Evolutionary conservation across 2,888 invertebrate species (phyloP).

Genomic region (Drosophila stalkeri): DNA sequence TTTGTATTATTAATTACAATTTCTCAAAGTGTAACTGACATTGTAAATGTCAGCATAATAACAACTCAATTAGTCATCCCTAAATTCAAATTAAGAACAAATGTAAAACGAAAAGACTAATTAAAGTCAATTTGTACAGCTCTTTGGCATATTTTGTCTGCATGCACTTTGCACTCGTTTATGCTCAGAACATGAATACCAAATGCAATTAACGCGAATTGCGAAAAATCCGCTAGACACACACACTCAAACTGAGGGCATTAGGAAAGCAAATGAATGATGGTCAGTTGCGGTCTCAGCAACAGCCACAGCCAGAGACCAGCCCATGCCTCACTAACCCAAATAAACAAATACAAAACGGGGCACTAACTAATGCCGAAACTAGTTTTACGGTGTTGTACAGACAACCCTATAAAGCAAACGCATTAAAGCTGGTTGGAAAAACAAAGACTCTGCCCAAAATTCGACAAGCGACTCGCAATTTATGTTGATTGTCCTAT

Average conservation of each 20-base stretch:
- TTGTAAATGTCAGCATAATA: background rate
- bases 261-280: conserved; percentile 29
- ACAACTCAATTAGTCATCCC: conserved; percentile 18
- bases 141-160: conserved; percentile 42
- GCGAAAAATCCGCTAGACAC: conserved; percentile 43
- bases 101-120: conserved; percentile 33
- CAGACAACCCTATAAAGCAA: conserved; percentile 65
- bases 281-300: conserved; percentile 27
- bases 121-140: conserved; percentile 72
- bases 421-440: conserved; percentile 38
- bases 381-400: conserved; percentile 70
- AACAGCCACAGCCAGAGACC: background rate
- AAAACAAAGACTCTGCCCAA: conserved; percentile 40
- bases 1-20: no score
- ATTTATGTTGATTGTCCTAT: conserved; percentile 52
- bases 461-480: conserved; percentile 46
- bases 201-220: conserved; percentile 62
- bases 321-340: conserved; percentile 68
- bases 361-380: conserved; percentile 60
- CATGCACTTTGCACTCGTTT: conserved; percentile 68
- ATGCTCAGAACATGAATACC: conserved; percentile 27
- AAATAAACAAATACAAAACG: conserved; percentile 57
- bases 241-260: conserved; percentile 14
- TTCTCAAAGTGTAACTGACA: background rate
- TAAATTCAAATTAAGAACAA: conserved; percentile 33